A percentile compares a stretch with the other conserved stretches of the same genome.
Conservation (phyloP, 64 coral and sea anemone genomes). For the Dendrophyllia cribrosa region DNA sequence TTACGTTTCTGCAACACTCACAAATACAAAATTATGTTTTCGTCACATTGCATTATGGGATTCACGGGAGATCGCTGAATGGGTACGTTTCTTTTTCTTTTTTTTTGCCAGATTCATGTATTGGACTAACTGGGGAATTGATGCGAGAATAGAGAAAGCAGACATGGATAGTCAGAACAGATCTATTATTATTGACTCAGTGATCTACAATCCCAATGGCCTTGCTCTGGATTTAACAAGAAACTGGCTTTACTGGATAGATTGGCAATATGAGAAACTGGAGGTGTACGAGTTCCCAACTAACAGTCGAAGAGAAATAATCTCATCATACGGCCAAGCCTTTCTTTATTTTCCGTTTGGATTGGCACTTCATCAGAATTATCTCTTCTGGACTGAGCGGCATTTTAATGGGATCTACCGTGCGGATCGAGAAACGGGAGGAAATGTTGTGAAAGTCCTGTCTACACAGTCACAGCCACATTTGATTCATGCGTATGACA, state of each 20-base stretch:
- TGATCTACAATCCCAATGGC: conserved; percentile 28
- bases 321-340: not conserved
- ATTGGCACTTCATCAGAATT: not conserved
- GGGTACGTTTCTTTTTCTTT: no score
- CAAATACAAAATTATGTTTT: no score
- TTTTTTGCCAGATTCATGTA: conserved; percentile 40
- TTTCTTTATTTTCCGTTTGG: not conserved
- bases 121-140: conserved; percentile 44
- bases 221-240: conserved; percentile 40
- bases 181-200: not conserved
- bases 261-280: conserved; percentile 6
- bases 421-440: conserved; percentile 12
- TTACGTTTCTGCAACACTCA: no score
- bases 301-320: conserved; percentile 3
- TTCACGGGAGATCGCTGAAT: no score
- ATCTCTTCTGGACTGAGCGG: conserved; percentile 40
- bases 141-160: conserved; percentile 47
- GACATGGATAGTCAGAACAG: conserved; percentile 27
- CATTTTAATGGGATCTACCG: not conserved
- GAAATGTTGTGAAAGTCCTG: not conserved
- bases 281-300: conserved; percentile 29
- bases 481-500: not conserved
- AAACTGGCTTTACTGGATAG: conserved; percentile 56
- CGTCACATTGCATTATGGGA: no score
- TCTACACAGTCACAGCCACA: not conserved